Evolutionary conservation across 2,888 invertebrate species (phyloP), one percentile per base, ranked within the genome.

Genomic region (Pristionchus arcanus): DNA sequence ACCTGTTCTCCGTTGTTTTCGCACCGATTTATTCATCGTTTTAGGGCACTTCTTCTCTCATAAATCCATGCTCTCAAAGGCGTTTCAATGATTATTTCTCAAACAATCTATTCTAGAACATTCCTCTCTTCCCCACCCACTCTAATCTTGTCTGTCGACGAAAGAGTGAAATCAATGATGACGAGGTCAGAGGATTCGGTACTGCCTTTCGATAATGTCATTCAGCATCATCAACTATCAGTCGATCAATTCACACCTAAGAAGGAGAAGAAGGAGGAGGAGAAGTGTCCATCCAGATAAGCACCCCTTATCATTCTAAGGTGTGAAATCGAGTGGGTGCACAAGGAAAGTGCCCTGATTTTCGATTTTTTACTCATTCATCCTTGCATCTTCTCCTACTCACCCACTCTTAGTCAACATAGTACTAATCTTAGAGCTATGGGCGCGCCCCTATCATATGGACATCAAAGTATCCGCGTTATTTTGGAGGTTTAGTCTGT

Each of bases 91-190:
- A 66, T 28, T 25, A 68, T 68, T 74, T 74, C 37, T 74, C 37
- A 34, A 74, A 31, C 16, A 71, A 71, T 71, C 74, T 74, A 37
- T 37, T 37, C 37, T 7, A 16, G 74, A 74, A n/a, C 74, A 74
- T 74, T 74, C 74, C 31, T 16, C 13, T 28, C 68, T 4, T 15
- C 31, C 42, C 13, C 37, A 25, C 74, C 37, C 28, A 11, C 81
- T 81, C 49, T 81, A 28, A 81, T 81, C 81, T 81, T 37, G n/a
- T 49, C 81, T 81, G 81, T 81, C 81, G 28, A 81, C 81, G 81
- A 81, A 77, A 77, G 42, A 25, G 2, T 3, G 49, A 19, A 9
- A 81, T 53, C 28, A 81, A 81, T 53, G 81, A 81, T 81, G 81
- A 81, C 81, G 81, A 81, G 81, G 81, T 81, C 13, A 13, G 81